Evolutionary conservation across 2,797 vertebrate genomes (phyloP).

Genomic region (Scolopax rusticola): DNA sequence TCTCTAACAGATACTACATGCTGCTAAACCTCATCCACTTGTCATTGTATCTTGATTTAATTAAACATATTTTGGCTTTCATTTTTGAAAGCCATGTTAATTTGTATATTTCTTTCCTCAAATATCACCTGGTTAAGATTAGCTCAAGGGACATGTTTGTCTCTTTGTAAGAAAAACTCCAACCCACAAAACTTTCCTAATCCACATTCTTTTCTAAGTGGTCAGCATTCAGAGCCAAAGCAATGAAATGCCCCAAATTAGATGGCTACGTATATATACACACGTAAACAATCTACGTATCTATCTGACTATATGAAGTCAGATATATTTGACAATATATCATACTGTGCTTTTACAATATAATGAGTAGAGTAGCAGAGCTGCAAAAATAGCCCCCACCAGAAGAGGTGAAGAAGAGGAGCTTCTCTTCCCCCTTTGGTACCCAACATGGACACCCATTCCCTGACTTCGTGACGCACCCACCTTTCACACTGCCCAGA

Average conservation of each 20-base stretch:
- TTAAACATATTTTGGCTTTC: not conserved
- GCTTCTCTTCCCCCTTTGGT: not conserved
- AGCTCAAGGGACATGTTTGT: not conserved
- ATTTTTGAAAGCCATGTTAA: not conserved
- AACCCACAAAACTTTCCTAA: not conserved
- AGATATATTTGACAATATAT: not conserved
- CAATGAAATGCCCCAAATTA: not conserved
- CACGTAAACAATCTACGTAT: not conserved
- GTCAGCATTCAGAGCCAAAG: not conserved
- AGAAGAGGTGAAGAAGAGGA: rapidly evolving
- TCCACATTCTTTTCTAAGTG: not conserved
- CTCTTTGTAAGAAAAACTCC: not conserved
- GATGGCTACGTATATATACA: not conserved
- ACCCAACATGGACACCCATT: too few relatives aligned
- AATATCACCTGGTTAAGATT: not conserved
- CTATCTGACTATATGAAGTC: not conserved
- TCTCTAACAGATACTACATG: not conserved
- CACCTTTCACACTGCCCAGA: not conserved
- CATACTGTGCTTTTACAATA: not conserved
- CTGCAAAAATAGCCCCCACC: not conserved
- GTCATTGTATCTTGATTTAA: not conserved
- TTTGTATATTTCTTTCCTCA: not conserved
- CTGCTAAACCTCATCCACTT: not conserved
- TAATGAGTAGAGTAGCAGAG: not conserved
- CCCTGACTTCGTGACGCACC: not conserved